phyloP scores from a whole-genome alignment of 2,888 invertebrate genomes.

The Trissonchulus sp. region DNA sequence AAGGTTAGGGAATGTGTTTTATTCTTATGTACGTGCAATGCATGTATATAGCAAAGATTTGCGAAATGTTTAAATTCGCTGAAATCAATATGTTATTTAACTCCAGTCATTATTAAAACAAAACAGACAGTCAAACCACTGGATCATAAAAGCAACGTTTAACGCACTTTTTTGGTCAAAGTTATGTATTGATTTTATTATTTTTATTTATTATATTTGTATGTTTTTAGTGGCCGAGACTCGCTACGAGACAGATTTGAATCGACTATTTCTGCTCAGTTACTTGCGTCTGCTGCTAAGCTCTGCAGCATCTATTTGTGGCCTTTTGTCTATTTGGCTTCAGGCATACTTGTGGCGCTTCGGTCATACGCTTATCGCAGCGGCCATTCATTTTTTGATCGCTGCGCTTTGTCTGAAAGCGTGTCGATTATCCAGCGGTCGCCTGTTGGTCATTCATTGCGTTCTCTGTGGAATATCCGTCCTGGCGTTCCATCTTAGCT shows the following conservation, averaged over 20 bases:
- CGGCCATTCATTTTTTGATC: neutral
- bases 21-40: too few relatives aligned
- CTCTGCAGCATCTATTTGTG: neutral
- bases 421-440: neutral
- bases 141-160: too few relatives aligned
- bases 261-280: neutral
- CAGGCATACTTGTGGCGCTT: neutral
- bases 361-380: neutral
- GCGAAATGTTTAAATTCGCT: too few relatives aligned
- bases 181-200: too few relatives aligned
- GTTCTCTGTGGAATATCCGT: neutral
- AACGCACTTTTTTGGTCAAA: too few relatives aligned
- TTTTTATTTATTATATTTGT: too few relatives aligned
- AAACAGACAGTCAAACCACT: too few relatives aligned
- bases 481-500: neutral
- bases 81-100: too few relatives aligned
- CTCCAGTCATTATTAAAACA: too few relatives aligned
- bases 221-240: neutral
- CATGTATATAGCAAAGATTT: too few relatives aligned
- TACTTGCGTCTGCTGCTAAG: neutral
- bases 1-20: too few relatives aligned
- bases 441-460: neutral
- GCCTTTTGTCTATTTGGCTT: neutral
- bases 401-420: neutral
- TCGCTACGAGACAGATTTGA: neutral